These are phyloP conservation scores for Danaus melanippus DNA, from an alignment of 1,140 invertebrate species.

Conservation along the genomic window DNA sequence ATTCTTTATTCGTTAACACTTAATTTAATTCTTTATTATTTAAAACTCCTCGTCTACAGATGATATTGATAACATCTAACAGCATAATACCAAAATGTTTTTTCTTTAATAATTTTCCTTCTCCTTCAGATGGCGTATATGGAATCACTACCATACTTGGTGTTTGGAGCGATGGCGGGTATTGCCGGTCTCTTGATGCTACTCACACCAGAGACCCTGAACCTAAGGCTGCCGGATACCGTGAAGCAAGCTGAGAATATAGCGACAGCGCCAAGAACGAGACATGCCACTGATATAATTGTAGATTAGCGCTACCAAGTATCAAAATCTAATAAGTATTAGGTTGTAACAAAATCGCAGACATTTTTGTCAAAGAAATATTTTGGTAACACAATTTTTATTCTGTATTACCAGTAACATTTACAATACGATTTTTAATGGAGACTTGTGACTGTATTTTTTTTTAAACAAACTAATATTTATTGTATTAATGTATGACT, in stretches of 20 bases:
- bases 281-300: conserved; percentile 5
- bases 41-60: too few species aligned
- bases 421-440: conserved; percentile 2
- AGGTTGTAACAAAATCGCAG: background rate
- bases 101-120: conserved; percentile 36
- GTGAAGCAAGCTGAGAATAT: conserved; percentile 73
- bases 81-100: too few species aligned
- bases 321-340: background rate
- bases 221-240: conserved; percentile 79
- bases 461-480: background rate
- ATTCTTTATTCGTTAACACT: too few species aligned
- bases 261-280: conserved; percentile 1
- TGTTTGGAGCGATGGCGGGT: conserved; percentile 78
- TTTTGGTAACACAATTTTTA: background rate
- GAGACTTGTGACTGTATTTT: conserved; percentile 1
- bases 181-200: conserved; percentile 76
- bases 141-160: conserved; percentile 75
- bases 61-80: too few species aligned
- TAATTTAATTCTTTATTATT: too few species aligned
- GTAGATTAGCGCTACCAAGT: conserved; percentile 3
- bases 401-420: background rate
- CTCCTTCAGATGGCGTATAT: conserved; percentile 42
- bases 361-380: conserved; percentile 5
- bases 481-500: too few species aligned
- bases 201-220: conserved; percentile 81